Evolutionary conservation across 1,140 invertebrate genomes (phyloP), one percentile per base, ranked within the genome.

Genomic region (Whitmania pigra): DNA sequence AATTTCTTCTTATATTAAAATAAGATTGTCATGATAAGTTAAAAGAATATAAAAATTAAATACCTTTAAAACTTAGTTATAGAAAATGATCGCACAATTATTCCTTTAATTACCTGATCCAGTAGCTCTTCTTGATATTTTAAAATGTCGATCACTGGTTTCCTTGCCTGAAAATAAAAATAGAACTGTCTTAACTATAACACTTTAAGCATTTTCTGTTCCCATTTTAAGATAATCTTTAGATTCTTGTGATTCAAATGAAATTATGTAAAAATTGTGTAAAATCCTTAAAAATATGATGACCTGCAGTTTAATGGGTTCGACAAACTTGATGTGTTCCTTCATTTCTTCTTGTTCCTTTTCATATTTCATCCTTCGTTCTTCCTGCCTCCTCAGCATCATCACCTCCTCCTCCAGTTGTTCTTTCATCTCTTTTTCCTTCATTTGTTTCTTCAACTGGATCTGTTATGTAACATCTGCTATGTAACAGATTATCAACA

Each of bases 81-180:
- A 18, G 29, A 63, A 63, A 63, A 63, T 63, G 29, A 13, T 22
- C 18, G 9, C 2, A 2, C 18, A 13, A 63, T 15, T 22, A 17
- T 6, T 63, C 22, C 7, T 25, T 31, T 22, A 4, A 22, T 1
- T 11, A 63, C 57, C 57, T 63, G 57, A 63, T 63, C 29, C 13
- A 63, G 29, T 18, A 63, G 57, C 29, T 63, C 57, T 17, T 63
- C 22, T 31, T 63, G 57, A 20, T 63, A 63, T 63, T 63, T 63
- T 7, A 63, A 63, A 63, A 22, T 63, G 57, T 63, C 57, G 11
- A 31, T 22, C 22, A 25, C 22, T 13, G 22, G 22, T 13, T 63
- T 63, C 29, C 29, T 4, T 63, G 29, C 18, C 57, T 63, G 57
- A 4, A 63, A 63, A 63, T 63, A 49, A 7, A 17, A 17, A 11